These are phyloP conservation scores for Virgularia gustaviana DNA, from an alignment of 92 coral and sea anemone species.

Conservation along the genomic window DNA sequence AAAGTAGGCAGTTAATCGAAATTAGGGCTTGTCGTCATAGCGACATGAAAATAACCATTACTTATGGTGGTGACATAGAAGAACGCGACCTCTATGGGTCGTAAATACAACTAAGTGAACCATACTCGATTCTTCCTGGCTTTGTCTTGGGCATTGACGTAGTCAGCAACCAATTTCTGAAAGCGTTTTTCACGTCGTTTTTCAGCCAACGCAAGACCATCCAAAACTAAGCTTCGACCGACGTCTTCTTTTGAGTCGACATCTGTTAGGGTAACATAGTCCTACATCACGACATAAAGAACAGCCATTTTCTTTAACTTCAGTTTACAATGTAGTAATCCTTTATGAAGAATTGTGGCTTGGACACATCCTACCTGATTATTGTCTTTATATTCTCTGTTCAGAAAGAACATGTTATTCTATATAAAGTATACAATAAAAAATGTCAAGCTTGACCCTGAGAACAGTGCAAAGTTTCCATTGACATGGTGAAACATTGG, in stretches of 20 bases:
- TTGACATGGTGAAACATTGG: no score
- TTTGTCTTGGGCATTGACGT: conserved; percentile 72
- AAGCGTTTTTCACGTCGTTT: conserved; percentile 85
- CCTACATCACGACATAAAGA: conserved; percentile 51
- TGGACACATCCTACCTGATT: conserved; percentile 55
- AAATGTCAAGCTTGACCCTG: no score
- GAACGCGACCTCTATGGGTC: background rate
- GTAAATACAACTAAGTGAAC: background rate
- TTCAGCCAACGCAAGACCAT: conserved; percentile 79
- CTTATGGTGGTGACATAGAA: background rate
- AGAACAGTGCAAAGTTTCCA: no score
- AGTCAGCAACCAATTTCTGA: conserved; percentile 81
- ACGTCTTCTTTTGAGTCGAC: conserved; percentile 74
- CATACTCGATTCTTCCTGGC: conserved; percentile 91
- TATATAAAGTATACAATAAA: conserved; percentile 10
- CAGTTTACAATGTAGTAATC: background rate
- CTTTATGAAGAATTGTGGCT: background rate
- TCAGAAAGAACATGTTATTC: conserved; percentile 77
- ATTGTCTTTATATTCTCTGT: conserved; percentile 74
- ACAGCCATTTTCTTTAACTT: background rate
- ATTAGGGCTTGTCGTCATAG: no score
- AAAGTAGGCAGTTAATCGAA: no score
- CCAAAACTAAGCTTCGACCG: conserved; percentile 72
- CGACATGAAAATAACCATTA: no score
- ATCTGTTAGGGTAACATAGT: conserved; percentile 66